phyloP scores from a whole-genome alignment of 2,113 vertebrate genomes.

The Pithys albifrons region DNA sequence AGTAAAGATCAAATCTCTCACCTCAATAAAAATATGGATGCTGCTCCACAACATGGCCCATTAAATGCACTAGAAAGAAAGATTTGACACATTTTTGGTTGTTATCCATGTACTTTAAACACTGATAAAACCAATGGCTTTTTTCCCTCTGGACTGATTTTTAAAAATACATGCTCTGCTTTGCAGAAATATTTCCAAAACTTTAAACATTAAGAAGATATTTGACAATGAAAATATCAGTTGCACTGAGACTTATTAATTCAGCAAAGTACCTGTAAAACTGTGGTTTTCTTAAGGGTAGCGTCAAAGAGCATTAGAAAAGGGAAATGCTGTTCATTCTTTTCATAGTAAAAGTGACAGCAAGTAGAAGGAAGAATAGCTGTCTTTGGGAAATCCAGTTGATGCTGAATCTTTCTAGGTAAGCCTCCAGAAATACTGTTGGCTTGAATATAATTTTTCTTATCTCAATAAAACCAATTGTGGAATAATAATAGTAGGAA shows the following conservation, averaged over 20 bases:
- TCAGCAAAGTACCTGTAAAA: background rate
- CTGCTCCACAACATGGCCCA: background rate
- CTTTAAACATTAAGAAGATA: background rate
- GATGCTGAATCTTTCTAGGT: background rate
- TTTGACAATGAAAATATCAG: background rate
- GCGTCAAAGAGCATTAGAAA: background rate
- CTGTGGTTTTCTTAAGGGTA: background rate
- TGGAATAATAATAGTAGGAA: background rate
- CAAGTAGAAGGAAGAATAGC: background rate
- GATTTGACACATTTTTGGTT: background rate
- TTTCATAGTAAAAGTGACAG: background rate
- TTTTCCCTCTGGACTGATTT: background rate
- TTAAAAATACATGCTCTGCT: background rate
- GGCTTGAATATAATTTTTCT: background rate
- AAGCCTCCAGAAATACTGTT: background rate
- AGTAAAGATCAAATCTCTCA: background rate
- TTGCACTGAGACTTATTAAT: background rate
- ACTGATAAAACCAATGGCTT: background rate
- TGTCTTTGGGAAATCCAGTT: background rate
- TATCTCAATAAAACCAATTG: rapidly evolving
- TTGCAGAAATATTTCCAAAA: background rate
- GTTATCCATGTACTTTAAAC: background rate
- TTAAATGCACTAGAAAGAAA: background rate
- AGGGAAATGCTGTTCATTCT: background rate
- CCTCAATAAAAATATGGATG: background rate